Conservation (phyloP, 1,140 invertebrate genomes). For the Bombus waltoni region DNA sequence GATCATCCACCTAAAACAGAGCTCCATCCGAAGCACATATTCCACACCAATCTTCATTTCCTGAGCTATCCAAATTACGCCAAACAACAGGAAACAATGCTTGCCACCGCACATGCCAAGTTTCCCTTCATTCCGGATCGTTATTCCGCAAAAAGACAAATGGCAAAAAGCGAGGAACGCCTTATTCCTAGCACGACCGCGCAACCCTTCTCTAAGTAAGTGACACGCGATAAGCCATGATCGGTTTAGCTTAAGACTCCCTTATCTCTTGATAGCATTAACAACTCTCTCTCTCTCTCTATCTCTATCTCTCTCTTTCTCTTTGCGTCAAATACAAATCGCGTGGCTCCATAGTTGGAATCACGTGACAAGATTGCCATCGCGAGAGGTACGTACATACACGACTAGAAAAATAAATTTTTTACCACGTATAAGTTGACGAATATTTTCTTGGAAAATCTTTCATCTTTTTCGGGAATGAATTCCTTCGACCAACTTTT, state of each 20-base stretch:
- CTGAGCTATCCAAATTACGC: not conserved
- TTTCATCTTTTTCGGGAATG: no score
- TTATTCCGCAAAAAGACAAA: not conserved
- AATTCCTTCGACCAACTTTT: no score
- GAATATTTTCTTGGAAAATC: no score
- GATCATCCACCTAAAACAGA: not conserved
- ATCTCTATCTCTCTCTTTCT: not conserved
- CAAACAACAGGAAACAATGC: not conserved
- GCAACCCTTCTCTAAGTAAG: slow-evolving; percentile 26
- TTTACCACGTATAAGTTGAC: no score
- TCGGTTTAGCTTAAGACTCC: slow-evolving; percentile 41
- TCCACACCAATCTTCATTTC: not conserved
- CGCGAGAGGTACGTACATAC: not conserved
- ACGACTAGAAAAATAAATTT: no score
- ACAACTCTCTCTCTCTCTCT: not conserved
- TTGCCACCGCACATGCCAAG: not conserved
- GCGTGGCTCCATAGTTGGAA: not conserved
- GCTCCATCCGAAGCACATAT: not conserved
- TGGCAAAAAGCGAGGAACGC: slow-evolving; percentile 12
- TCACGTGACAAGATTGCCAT: not conserved
- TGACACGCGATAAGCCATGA: slow-evolving; percentile 47
- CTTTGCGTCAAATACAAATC: not conserved
- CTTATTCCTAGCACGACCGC: slow-evolving; percentile 10
- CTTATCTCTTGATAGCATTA: slow-evolving; percentile 45
- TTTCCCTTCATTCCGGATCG: not conserved